A percentile compares a stretch with the other conserved stretches of the same genome.
phyloP scores from a whole-genome alignment of 2,113 vertebrate genomes.

The Perccottus glenii region DNA sequence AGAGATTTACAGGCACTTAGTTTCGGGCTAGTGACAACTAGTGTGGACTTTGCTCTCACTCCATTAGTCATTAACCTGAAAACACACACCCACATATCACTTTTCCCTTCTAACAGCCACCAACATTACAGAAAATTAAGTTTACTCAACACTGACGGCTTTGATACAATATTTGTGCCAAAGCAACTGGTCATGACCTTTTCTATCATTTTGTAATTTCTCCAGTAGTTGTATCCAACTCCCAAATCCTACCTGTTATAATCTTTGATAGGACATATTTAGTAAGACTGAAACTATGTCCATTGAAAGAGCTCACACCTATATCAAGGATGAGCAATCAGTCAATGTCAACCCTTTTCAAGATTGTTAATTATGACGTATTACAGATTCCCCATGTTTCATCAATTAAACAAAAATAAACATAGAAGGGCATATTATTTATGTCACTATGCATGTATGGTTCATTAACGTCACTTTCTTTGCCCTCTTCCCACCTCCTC shows the following conservation, averaged over 20 bases:
- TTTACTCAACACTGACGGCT: constrained; percentile 5
- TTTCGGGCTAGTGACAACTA: constrained; percentile 39
- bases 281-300: constrained; percentile 23
- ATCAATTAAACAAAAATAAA: neutral
- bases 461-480: constrained; percentile 36
- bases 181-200: neutral
- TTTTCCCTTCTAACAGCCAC: constrained; percentile 36
- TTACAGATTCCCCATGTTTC: neutral
- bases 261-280: neutral
- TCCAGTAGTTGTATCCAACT: neutral
- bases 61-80: constrained; percentile 77
- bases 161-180: neutral
- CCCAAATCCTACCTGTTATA: constrained; percentile 9
- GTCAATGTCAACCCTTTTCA: neutral
- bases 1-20: constrained; percentile 22
- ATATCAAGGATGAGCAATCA: neutral
- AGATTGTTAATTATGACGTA: neutral
- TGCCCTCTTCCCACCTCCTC: constrained; percentile 32
- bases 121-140: constrained; percentile 3
- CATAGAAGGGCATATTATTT: neutral
- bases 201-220: constrained; percentile 5
- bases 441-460: constrained; percentile 18
- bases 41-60: constrained; percentile 68
- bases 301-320: neutral
- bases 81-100: constrained; percentile 65